Evolutionary conservation across 2,888 invertebrate species (phyloP).

Genomic region (Taphrorychus bicolor): DNA sequence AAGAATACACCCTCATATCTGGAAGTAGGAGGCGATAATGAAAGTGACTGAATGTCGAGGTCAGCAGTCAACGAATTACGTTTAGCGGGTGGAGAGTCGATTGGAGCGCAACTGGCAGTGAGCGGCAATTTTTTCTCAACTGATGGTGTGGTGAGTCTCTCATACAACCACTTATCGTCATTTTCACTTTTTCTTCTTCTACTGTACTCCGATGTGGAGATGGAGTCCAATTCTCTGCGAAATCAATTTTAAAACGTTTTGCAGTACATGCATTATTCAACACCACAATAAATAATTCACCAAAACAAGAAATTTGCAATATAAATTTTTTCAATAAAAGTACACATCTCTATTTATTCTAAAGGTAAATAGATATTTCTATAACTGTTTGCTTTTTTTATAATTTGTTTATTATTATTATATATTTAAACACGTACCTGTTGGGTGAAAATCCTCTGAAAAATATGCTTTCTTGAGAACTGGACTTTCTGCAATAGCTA

Average conservation of each 20-base stretch:
- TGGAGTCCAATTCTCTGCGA: constrained; percentile 38
- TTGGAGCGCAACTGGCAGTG: constrained; percentile 39
- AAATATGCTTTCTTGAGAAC: constrained; percentile 41
- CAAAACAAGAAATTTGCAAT: no score
- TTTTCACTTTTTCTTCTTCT: constrained; percentile 35
- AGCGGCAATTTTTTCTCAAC: constrained; percentile 26
- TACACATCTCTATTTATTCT: no score
- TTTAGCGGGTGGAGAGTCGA: constrained; percentile 40
- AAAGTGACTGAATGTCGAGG: constrained; percentile 55
- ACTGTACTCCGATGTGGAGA: constrained; percentile 39
- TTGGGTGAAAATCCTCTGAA: constrained; percentile 40
- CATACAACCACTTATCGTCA: constrained; percentile 45
- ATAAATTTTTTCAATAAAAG: no score
- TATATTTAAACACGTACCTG: constrained; percentile 20
- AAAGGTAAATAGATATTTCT: no score
- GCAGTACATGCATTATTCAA: no score
- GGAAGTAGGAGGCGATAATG: constrained; percentile 53
- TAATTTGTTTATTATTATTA: not conserved
- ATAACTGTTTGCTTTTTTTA: no score
- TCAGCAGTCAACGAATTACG: constrained; percentile 42
- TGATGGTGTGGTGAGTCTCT: constrained; percentile 46
- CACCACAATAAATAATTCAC: no score
- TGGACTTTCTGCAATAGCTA: constrained; percentile 45
- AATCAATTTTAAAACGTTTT: not conserved
- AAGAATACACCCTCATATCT: constrained; percentile 49